phyloP scores from a whole-genome alignment of 2,797 vertebrate species.

The Sylvilagus floridanus region DNA sequence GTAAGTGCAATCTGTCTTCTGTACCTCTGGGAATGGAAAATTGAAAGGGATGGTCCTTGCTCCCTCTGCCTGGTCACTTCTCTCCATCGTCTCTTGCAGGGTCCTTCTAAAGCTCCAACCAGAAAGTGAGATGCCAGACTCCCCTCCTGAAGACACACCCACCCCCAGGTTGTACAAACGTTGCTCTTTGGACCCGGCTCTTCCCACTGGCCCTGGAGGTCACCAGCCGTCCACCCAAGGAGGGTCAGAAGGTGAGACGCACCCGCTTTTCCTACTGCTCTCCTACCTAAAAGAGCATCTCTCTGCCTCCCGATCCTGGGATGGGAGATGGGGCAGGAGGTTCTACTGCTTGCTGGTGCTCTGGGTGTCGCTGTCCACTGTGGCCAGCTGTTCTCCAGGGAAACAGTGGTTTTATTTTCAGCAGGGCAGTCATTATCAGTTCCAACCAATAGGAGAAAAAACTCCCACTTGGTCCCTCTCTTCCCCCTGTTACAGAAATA shows the following conservation, averaged over 20 bases:
- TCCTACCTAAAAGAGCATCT: background rate
- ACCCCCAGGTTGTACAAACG: background rate
- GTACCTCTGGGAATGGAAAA: background rate
- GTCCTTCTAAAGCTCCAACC: background rate
- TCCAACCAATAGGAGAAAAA: background rate
- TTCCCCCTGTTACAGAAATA: conserved; percentile 40
- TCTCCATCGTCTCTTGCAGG: background rate
- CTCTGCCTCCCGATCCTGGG: background rate
- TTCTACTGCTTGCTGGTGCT: too few relatives aligned
- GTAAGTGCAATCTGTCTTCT: background rate
- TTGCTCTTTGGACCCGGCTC: background rate
- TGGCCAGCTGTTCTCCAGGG: background rate
- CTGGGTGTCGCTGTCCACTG: background rate
- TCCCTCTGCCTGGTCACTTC: background rate
- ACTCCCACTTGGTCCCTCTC: background rate
- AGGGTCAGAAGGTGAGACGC: background rate
- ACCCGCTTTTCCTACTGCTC: background rate
- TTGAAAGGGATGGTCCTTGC: background rate
- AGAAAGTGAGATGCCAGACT: background rate
- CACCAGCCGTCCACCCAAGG: background rate
- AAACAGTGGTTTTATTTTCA: conserved; percentile 25
- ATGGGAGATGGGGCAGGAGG: background rate
- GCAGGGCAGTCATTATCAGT: background rate
- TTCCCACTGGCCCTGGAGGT: background rate
- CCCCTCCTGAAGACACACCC: background rate